Conservation (phyloP, 2,888 invertebrate genomes). For the Leptogaster cylindrica region DNA sequence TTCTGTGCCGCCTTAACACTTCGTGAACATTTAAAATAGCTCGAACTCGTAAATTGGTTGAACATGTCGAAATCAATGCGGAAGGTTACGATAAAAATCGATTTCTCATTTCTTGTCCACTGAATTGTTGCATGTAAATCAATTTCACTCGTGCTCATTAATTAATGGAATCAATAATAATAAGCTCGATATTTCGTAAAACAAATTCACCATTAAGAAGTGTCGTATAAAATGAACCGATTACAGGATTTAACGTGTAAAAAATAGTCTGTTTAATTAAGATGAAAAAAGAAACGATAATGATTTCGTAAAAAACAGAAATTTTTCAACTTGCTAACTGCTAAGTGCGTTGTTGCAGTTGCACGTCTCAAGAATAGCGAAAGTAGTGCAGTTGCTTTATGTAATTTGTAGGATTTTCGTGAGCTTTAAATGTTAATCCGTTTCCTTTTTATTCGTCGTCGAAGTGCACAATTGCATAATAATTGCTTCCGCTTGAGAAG, state of each 20-base stretch:
- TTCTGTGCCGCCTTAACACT: no score
- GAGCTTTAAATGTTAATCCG: background rate
- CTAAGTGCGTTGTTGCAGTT: background rate
- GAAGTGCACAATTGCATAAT: background rate
- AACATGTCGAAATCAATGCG: background rate
- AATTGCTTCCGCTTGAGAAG: constrained; percentile 1
- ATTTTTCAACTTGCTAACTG: no score
- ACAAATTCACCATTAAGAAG: background rate
- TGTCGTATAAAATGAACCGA: background rate
- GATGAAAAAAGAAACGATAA: no score
- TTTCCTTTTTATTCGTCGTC: background rate
- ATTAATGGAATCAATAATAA: background rate
- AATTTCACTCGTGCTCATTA: constrained; percentile 9
- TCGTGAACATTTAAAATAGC: no score
- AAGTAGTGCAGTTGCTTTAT: constrained; percentile 3
- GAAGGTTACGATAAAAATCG: background rate
- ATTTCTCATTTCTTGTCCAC: constrained; percentile 4
- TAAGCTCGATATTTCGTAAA: constrained; percentile 1
- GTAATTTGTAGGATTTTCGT: background rate
- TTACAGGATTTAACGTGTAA: no score
- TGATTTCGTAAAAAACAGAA: no score
- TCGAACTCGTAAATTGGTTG: background rate
- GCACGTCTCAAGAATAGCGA: background rate
- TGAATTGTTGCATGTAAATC: constrained; percentile 13
- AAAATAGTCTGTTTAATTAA: no score